These are phyloP conservation scores for Phataginus tricuspis DNA, from an alignment of 2,797 vertebrate species.

Conservation along the genomic window DNA sequence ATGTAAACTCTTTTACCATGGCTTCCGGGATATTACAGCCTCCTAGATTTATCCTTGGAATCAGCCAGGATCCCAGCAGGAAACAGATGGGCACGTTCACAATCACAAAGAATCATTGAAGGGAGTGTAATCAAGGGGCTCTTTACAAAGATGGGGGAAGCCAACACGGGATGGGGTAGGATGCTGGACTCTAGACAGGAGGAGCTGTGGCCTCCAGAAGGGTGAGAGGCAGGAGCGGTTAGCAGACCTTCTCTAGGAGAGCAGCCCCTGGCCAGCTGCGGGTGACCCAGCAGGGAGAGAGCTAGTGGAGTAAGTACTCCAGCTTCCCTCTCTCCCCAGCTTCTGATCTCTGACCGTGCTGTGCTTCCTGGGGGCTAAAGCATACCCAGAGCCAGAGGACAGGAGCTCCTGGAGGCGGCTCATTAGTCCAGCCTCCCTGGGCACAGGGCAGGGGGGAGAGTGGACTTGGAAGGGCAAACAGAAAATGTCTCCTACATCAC, in stretches of 20 bases:
- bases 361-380: not conserved
- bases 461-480: not conserved
- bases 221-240: not conserved
- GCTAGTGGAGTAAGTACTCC: not conserved
- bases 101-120: not conserved
- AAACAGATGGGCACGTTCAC: not conserved
- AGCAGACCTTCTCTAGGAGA: not conserved
- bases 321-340: not conserved
- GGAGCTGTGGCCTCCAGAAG: not conserved
- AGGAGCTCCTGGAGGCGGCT: rapidly evolving
- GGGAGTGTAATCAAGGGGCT: not conserved
- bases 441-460: not conserved
- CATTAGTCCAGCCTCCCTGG: not conserved
- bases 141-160: not conserved
- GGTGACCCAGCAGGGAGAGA: not conserved
- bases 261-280: no score
- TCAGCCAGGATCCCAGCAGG: not conserved
- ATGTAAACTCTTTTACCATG: not conserved
- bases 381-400: not conserved
- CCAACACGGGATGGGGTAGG: no score
- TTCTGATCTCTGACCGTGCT: not conserved
- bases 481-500: not conserved
- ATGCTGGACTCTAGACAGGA: not conserved
- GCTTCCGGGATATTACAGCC: not conserved
- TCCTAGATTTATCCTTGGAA: not conserved